Evolutionary conservation across 35 echinoderm and acorn worm genomes (phyloP), one percentile per base, ranked within the genome.

Genomic region (Patiria miniata): DNA sequence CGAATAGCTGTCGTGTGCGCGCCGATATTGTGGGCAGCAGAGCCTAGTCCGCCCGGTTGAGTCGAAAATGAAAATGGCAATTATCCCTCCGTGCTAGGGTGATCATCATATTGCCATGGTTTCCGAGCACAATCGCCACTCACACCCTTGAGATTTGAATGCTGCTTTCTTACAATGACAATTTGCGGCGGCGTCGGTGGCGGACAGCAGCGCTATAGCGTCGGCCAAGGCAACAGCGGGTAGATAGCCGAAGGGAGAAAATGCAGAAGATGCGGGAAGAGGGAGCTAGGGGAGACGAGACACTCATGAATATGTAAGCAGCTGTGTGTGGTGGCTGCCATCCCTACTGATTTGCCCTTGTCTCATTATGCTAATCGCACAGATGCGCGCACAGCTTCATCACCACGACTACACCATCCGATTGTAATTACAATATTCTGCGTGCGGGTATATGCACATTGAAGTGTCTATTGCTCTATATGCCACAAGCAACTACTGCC

Each of bases 131-230:
- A 84, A 84, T 84, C 57, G 51, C 57, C 34, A 51, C 39, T 37
- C 33, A 52, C 82, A 58, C 82, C 82, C 82, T 58, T 38, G 82
- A 37, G 82, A 84, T 54, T 84, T 84, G 53, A 58, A 84, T 60
- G 51, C 52, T 28, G 53, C 82, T 73, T 84, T 83, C n/a, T 84
- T 84, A 84, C 37, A 38, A 84, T 84, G 82, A 84, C 57, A 84
- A 84, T 84, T 60, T 21, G 30, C 36, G 54, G 38, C 82, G 29
- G 82, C 78, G 39, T 22, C 42, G 42, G 12, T 47, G 42, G n/a
- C n/a, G n/a, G n/a, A n/a, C n/a, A n/a, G n/a, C n/a, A n/a, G n/a
- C n/a, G n/a, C n/a, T n/a, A n/a, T n/a, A n/a, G n/a, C n/a, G n/a
- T n/a, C n/a, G n/a, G 42, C 4, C 42, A 12, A 4, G 42, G 42